Conservation (phyloP, 2,113 vertebrate genomes). For the Himantopus leucocephalus region DNA sequence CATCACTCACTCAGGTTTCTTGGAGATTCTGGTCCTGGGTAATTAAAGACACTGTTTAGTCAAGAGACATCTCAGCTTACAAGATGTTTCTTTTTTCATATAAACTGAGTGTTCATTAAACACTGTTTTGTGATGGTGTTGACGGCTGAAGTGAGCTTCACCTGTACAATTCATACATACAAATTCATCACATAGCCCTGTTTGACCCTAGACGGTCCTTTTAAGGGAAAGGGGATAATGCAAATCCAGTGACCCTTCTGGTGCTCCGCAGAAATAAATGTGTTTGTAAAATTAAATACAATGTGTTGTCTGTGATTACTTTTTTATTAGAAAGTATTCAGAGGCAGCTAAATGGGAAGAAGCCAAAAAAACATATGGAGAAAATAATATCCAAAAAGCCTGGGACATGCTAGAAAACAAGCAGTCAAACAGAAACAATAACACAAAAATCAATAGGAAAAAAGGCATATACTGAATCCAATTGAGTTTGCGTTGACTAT, state of each 20-base stretch:
- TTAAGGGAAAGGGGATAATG: background rate
- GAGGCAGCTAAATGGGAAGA: background rate
- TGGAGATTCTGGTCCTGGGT: background rate
- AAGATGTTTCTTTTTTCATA: background rate
- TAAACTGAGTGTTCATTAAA: background rate
- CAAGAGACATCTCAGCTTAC: background rate
- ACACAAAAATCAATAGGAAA: slow-evolving; percentile 18
- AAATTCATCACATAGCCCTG: background rate
- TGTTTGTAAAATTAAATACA: background rate
- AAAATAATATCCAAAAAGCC: background rate
- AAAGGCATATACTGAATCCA: background rate
- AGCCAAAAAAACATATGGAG: background rate
- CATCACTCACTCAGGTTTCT: background rate
- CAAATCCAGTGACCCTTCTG: background rate
- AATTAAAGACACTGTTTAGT: background rate
- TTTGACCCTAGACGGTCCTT: background rate
- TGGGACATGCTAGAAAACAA: background rate
- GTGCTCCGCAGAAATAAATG: background rate
- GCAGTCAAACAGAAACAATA: background rate
- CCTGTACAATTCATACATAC: background rate
- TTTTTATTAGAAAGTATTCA: background rate
- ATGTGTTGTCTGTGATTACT: background rate
- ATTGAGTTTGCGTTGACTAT: slow-evolving; percentile 51
- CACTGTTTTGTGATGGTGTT: background rate
- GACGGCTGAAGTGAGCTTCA: background rate